A percentile compares a stretch with the other conserved stretches of the same genome.
These are phyloP conservation scores for Xanthorhoe designata DNA, from an alignment of 2,888 invertebrate genomes.

Conservation along the genomic window DNA sequence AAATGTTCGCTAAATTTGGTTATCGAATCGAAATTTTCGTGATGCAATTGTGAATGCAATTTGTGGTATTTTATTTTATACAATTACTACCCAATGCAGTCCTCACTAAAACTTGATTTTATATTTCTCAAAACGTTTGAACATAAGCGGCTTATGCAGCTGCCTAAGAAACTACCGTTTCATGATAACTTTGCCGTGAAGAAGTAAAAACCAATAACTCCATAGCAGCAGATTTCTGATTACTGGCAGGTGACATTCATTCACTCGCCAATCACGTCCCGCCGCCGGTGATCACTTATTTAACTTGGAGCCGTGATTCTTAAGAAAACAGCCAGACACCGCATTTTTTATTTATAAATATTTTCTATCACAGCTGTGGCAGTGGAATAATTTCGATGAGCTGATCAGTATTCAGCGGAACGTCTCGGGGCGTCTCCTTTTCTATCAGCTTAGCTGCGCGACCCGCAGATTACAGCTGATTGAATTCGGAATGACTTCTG, in stretches of 20 bases:
- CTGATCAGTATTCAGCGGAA: slow-evolving; percentile 77
- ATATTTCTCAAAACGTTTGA: slow-evolving; percentile 2
- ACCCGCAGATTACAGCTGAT: slow-evolving; percentile 63
- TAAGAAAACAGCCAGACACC: slow-evolving; percentile 74
- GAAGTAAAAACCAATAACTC: slow-evolving; percentile 23
- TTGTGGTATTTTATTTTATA: slow-evolving; percentile 17
- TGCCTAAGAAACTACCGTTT: slow-evolving; percentile 24
- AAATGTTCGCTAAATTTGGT: slow-evolving; percentile 57
- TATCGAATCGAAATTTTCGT: slow-evolving; percentile 49
- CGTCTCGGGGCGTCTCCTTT: slow-evolving; percentile 58
- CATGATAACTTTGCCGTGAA: slow-evolving; percentile 19
- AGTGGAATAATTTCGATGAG: slow-evolving; percentile 77
- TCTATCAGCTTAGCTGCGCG: slow-evolving; percentile 61
- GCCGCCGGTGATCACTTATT: slow-evolving; percentile 82
- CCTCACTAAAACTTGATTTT: not conserved
- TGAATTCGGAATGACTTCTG: slow-evolving; percentile 60
- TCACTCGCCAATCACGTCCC: slow-evolving; percentile 71
- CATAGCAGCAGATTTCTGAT: slow-evolving; percentile 44
- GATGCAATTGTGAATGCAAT: slow-evolving; percentile 28
- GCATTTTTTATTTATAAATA: slow-evolving; percentile 79
- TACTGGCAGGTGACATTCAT: slow-evolving; percentile 63
- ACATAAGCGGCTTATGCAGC: not conserved
- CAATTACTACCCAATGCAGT: slow-evolving; percentile 16
- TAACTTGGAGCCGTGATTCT: slow-evolving; percentile 80
- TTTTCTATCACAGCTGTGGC: slow-evolving; percentile 70